Base-by-base conservation (phyloP, 53 echinoderm and acorn worm genomes). In the Zoroaster sp. region DNA sequence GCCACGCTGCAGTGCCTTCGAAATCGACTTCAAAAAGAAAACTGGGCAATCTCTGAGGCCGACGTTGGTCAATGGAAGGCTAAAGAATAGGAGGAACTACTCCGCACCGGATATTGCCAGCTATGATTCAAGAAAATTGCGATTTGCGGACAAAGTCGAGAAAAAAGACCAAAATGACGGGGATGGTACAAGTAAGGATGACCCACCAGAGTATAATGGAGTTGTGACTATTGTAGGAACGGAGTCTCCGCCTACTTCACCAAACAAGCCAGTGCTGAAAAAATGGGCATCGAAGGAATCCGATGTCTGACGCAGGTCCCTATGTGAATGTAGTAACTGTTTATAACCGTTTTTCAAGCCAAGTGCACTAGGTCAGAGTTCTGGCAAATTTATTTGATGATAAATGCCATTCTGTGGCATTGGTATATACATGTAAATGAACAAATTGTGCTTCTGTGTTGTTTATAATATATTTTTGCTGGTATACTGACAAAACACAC, bases 1-100 rank as follows among this genome's bases (percentile, higher is more conserved):
- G 70, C 93, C 94, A 0, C 74, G 88, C 33, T 91, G 88, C 76
- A 99, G 99, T 71, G 94, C 95, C 6, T 91, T 88, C 30, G 96
- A 99, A 55, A 47, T 93, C 14, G 94, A 96, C 15, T 41, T 89
- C 21, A 87, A 91, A 46, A 67, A 75, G 82, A 88, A 69, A 35
- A 83, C 63, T 32, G 35, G 51, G 1, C 74, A 47, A 30, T 68
- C 73, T 13, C 40, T 53, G 13, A 78, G 36, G 70, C 66, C 43
- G 44, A 73, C 89, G 5, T 30, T 92, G 68, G 63, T 74, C 32
- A 92, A 85, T 13, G 79, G 77, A 49, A 67, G 89, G 83, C 74
- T 69, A 17, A 42, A 66, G 30, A 55, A 87, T 59, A 83, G 68
- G 47, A 63, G 46, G 89, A 83, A 92, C 59, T 67, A 54, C 33